These are phyloP conservation scores for Cephalopachus bancanus DNA, from an alignment of 2,797 vertebrate genomes.

Conservation along the genomic window DNA sequence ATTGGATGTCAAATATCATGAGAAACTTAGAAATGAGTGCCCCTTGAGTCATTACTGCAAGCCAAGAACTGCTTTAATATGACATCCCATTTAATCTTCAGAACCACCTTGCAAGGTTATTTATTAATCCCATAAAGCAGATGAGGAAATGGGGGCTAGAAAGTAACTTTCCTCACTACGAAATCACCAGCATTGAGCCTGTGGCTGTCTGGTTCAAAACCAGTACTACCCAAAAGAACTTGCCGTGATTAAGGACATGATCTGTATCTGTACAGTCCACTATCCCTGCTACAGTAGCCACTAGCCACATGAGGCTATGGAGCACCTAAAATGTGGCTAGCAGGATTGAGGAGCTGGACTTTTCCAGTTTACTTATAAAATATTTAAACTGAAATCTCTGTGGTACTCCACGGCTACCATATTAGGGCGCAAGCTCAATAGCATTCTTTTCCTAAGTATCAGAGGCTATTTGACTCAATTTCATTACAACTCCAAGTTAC, in stretches of 20 bases:
- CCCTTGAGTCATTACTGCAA: background rate
- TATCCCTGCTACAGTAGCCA: background rate
- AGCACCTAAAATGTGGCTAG: background rate
- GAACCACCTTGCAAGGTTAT: background rate
- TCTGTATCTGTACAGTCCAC: background rate
- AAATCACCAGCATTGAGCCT: background rate
- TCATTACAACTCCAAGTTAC: background rate
- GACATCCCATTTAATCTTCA: background rate
- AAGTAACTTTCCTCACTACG: background rate
- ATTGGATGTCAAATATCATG: background rate
- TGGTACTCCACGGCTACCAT: background rate
- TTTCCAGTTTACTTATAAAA: background rate
- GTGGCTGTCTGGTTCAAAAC: background rate
- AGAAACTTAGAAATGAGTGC: background rate
- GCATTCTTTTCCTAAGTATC: background rate
- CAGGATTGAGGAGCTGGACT: background rate
- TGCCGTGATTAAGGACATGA: background rate
- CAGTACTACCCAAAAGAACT: no score
- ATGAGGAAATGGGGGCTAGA: background rate
- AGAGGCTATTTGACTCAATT: background rate
- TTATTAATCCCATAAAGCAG: conserved; percentile 5
- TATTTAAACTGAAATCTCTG: background rate
- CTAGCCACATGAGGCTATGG: background rate
- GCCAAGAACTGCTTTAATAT: background rate
- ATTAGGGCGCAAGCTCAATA: background rate